Base-by-base conservation (phyloP, 2,888 invertebrate genomes). In the Trichogramma evanescens region DNA sequence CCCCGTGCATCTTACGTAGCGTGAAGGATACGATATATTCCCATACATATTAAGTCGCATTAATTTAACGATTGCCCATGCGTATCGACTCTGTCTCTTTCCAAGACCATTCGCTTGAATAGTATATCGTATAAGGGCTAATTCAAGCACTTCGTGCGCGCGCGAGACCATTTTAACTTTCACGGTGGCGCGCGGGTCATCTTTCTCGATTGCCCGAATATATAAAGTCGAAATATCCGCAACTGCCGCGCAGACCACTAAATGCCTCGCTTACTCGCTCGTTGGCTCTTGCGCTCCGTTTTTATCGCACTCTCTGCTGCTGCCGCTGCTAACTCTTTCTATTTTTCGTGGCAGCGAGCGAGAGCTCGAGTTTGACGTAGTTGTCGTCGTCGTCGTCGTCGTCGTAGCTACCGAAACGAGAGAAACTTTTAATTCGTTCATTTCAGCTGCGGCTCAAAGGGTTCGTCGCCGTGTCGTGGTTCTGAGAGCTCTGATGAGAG, bases 401-500 rank as follows among this genome's bases (percentile, higher is more conserved):
- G 13, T 65, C 63, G 46, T 59, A 57, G 50, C 66, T 62, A 60
- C 61, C 63, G 66, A 68, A 73, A 72, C 69, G 70, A 69, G 71
- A 71, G 67, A 74, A 77, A 77, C 76, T 77, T 77, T 77, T 77
- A 77, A 77, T 76, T 76, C 72, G 74, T 75, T 77, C 74, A 76
- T 76, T 76, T 75, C 71, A 67, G 66, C 52, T 63, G 63, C 67
- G 70, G 70, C 72, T 74, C 74, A 74, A 77, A 75, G 77, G 77
- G 77, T 75, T 72, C 68, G 65, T 66, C 70, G 44, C 3, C n/a
- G 26, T n/a, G 38, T 26, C 44, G n/a, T 13, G 69, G 69, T 70
- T 71, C 26, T 26, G 3, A 26, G 26, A 26, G 26, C 26, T 26
- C 26, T 26, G 26, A 26, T 26, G 26, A 26, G 26, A 26, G 70